Percentiles rank a stretch among this genome's conserved stretches.
Evolutionary conservation across 2,888 invertebrate genomes (phyloP).

Genomic region (Sesia bembeciformis): DNA sequence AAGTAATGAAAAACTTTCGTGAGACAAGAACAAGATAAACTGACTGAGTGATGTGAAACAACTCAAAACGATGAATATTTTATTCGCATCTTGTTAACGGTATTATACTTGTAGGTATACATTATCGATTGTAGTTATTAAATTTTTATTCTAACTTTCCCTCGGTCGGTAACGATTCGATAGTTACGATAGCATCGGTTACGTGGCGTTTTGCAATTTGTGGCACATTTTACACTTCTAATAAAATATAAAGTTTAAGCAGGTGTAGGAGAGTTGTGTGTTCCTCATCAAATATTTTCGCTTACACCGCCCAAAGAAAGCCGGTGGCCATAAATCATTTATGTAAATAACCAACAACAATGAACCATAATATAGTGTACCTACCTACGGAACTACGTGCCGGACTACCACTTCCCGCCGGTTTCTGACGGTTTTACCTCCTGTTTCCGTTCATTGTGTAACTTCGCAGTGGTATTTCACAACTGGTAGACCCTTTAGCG

Average conservation of each 20-base stretch:
- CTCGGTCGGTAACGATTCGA: too few relatives aligned
- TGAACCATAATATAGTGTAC: conserved; percentile 46
- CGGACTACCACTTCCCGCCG: conserved; percentile 47
- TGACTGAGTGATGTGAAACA: too few relatives aligned
- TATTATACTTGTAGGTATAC: too few relatives aligned
- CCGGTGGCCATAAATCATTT: conserved; percentile 45
- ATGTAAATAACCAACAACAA: conserved; percentile 54
- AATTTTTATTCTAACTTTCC: too few relatives aligned
- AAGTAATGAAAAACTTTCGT: too few relatives aligned
- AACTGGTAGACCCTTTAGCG: neutral
- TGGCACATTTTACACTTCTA: neutral
- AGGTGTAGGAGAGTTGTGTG: neutral
- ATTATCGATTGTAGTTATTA: too few relatives aligned
- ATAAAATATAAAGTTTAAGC: neutral
- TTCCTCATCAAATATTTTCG: neutral
- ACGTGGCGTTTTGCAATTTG: neutral
- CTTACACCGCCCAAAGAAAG: conserved; percentile 21
- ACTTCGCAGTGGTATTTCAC: neutral
- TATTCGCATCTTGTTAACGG: too few relatives aligned
- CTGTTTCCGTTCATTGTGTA: conserved; percentile 26
- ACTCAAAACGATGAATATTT: too few relatives aligned
- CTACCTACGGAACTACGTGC: conserved; percentile 33
- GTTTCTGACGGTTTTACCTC: conserved; percentile 43
- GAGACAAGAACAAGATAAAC: too few relatives aligned
- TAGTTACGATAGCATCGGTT: too few relatives aligned